Percentiles rank a stretch among this genome's conserved stretches.
These are phyloP conservation scores for Chroicocephalus ridibundus DNA, from an alignment of 2,113 vertebrate species.

Conservation along the genomic window DNA sequence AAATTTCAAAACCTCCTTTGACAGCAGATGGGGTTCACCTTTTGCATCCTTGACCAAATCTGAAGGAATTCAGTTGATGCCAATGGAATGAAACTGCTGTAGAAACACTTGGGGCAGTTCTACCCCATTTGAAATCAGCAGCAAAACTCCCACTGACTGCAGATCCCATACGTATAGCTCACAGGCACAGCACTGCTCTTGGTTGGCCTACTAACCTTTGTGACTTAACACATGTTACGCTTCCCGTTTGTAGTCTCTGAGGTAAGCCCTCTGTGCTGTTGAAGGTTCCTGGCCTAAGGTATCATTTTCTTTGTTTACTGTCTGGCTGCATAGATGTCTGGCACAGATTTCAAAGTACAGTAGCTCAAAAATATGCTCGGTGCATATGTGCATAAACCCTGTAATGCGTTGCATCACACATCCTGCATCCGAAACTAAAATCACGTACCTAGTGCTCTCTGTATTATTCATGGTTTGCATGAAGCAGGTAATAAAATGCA, in stretches of 20 bases:
- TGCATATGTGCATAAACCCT: constrained; percentile 25
- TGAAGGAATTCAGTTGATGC: neutral
- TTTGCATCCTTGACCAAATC: neutral
- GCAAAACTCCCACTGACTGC: neutral
- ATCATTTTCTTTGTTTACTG: constrained; percentile 63
- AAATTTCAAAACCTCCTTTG: neutral
- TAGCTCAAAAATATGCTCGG: constrained; percentile 27
- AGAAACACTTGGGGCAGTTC: neutral
- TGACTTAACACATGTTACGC: neutral
- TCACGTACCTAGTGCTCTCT: neutral
- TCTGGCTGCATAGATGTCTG: constrained; percentile 66
- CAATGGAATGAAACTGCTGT: neutral
- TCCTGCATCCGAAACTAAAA: constrained; percentile 21
- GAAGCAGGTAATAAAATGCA: constrained; percentile 3
- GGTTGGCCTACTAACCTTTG: constrained; percentile 48
- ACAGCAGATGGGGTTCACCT: neutral
- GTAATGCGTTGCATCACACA: constrained; percentile 18
- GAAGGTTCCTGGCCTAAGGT: constrained; percentile 50
- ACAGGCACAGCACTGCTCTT: neutral
- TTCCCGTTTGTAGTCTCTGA: constrained; percentile 19
- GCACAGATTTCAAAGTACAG: constrained; percentile 60
- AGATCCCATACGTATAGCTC: neutral
- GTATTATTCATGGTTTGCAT: neutral
- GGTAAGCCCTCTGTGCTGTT: constrained; percentile 19
- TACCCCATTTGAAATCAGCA: neutral